Evolutionary conservation across 1,140 invertebrate species (phyloP).

Genomic region (Euwallacea fornicatus): DNA sequence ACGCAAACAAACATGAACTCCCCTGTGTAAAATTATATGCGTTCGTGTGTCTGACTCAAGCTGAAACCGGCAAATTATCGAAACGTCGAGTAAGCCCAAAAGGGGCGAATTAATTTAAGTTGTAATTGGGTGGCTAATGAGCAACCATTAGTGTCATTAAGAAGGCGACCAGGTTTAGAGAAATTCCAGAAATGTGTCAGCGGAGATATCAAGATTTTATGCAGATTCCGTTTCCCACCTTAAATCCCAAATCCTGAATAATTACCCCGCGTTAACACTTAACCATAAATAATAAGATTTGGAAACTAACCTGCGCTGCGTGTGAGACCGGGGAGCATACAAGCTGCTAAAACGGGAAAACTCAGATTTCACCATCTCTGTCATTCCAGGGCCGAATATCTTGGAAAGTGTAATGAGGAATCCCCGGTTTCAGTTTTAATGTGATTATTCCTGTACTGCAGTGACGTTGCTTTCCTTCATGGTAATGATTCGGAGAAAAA

Average conservation of each 20-base stretch:
- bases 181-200: conserved; percentile 18
- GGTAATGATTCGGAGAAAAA: conserved; percentile 4
- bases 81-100: too few species aligned
- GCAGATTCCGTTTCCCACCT: conserved; percentile 23
- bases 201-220: conserved; percentile 29
- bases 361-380: conserved; percentile 18
- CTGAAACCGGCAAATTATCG: too few species aligned
- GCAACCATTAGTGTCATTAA: background rate
- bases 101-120: too few species aligned
- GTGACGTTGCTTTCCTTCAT: background rate
- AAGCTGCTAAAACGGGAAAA: conserved; percentile 41
- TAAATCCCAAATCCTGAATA: conserved; percentile 37
- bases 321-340: conserved; percentile 42
- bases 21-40: too few species aligned
- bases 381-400: conserved; percentile 14
- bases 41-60: too few species aligned
- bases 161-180: background rate
- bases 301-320: conserved; percentile 43
- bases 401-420: conserved; percentile 8
- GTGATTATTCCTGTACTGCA: conserved; percentile 13
- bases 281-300: conserved; percentile 38
- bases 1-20: too few species aligned
- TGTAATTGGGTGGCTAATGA: too few species aligned
- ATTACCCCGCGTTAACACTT: conserved; percentile 32
- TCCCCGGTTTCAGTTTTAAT: conserved; percentile 15